Evolutionary conservation across 2,113 vertebrate species (phyloP).

Genomic region (Catagonus wagneri): DNA sequence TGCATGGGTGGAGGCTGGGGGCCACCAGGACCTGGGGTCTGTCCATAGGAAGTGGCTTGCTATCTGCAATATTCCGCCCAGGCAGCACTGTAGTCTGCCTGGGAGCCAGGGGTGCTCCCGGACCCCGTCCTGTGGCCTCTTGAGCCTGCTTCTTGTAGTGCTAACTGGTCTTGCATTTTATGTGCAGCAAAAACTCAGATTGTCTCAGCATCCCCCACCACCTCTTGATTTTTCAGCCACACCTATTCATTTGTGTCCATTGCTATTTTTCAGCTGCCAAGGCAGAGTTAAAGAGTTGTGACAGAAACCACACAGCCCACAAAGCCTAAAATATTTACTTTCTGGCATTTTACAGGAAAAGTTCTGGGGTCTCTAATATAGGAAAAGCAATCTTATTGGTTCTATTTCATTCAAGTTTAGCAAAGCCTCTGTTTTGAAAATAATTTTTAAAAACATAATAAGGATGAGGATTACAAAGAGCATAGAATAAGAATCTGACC

Average conservation of each 20-base stretch:
- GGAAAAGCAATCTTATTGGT: neutral
- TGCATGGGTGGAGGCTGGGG: slow-evolving; percentile 91
- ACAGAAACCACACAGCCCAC: neutral
- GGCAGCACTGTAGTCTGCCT: slow-evolving; percentile 94
- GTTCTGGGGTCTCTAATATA: neutral
- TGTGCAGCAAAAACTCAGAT: too few relatives aligned
- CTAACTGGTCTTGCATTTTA: too few relatives aligned
- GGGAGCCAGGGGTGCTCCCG: slow-evolving; percentile 86
- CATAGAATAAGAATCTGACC: slow-evolving; percentile 12
- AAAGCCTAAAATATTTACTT: neutral
- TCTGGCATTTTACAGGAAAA: neutral
- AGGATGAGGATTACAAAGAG: slow-evolving; percentile 32
- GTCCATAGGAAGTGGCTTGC: slow-evolving; percentile 95
- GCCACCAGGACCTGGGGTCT: slow-evolving; percentile 88
- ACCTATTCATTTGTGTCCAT: neutral
- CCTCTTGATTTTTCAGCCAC: neutral
- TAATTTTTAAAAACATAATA: slow-evolving; percentile 6
- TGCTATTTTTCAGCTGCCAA: neutral
- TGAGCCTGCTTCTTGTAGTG: slow-evolving; percentile 71
- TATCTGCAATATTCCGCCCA: slow-evolving; percentile 98
- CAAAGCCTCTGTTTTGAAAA: slow-evolving; percentile 54
- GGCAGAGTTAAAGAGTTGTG: neutral
- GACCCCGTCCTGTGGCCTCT: slow-evolving; percentile 85
- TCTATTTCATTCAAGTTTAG: slow-evolving; percentile 42
- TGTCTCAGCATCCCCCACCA: too few relatives aligned